Evolutionary conservation across 1,140 invertebrate genomes (phyloP).

Genomic region (Drosophila repletoides): DNA sequence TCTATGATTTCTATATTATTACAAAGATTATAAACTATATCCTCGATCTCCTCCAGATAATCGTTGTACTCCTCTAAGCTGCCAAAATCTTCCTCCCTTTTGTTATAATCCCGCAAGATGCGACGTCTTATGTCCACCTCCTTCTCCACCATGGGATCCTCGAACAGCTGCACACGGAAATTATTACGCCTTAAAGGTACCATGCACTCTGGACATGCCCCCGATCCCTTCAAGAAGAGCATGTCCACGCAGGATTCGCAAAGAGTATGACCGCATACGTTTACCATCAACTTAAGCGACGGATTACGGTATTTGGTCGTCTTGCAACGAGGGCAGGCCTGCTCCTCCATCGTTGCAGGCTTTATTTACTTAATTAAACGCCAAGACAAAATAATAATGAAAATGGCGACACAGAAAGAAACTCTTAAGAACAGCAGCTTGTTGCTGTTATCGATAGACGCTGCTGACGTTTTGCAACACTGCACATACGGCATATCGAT

Average conservation of each 20-base stretch:
- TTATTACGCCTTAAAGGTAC: constrained; percentile 93
- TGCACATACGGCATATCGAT: constrained; percentile 8
- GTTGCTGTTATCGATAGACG: background rate
- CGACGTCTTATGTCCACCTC: constrained; percentile 97
- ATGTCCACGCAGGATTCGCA: constrained; percentile 90
- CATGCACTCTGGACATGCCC: constrained; percentile 95
- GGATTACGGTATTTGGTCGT: constrained; percentile 99
- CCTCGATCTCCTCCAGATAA: constrained; percentile 96
- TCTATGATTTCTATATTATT: constrained; percentile 95
- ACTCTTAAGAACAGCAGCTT: constrained; percentile 7
- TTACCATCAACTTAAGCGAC: constrained; percentile 98
- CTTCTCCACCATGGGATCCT: constrained; percentile 97
- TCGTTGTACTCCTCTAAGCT: constrained; percentile 93
- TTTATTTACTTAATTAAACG: background rate
- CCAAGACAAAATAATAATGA: background rate
- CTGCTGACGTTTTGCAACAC: background rate
- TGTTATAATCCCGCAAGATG: constrained; percentile 95
- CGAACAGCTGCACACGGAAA: constrained; percentile 97
- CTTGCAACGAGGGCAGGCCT: constrained; percentile 98
- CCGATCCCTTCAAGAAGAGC: constrained; percentile 88
- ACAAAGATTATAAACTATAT: constrained; percentile 94
- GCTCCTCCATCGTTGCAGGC: constrained; percentile 89
- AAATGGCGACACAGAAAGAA: constrained; percentile 11
- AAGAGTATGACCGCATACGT: constrained; percentile 98
- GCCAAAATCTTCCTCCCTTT: constrained; percentile 94